Evolutionary conservation across 2,888 invertebrate genomes (phyloP).

Genomic region (Drosophila bunnanda): DNA sequence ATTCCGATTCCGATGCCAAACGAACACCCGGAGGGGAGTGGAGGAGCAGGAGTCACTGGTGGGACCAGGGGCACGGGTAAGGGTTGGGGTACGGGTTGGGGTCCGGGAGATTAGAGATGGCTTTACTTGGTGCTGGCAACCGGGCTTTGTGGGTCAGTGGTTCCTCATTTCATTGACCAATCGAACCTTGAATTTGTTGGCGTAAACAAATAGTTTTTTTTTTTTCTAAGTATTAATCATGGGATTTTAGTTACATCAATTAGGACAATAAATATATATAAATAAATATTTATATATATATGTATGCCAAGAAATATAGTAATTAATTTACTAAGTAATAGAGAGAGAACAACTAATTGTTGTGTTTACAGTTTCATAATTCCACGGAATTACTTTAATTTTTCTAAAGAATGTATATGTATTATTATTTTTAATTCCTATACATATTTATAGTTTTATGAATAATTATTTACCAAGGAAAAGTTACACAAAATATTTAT

Average conservation of each 20-base stretch:
- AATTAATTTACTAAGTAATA: not conserved
- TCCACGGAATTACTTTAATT: not conserved
- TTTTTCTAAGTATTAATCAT: not conserved
- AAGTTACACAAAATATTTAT: no score
- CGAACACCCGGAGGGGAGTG: constrained; percentile 3
- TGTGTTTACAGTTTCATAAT: not conserved
- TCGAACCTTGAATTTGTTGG: constrained; percentile 27
- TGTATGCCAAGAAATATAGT: not conserved
- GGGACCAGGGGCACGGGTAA: not conserved
- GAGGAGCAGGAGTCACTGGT: constrained; percentile 7
- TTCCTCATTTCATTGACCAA: constrained; percentile 33
- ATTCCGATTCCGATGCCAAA: constrained; percentile 8
- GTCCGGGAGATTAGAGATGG: constrained; percentile 28
- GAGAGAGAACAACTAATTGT: not conserved
- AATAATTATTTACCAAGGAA: no score
- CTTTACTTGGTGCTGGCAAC: constrained; percentile 7
- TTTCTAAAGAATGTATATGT: no score
- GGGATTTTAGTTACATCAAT: not conserved
- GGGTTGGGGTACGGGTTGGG: constrained; percentile 4
- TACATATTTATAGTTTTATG: no score
- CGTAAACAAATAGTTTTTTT: constrained; percentile 19
- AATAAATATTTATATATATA: not conserved
- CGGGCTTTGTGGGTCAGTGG: constrained; percentile 31
- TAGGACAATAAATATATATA: not conserved
- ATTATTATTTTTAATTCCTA: no score